A percentile compares a stretch with the other conserved stretches of the same genome.
Evolutionary conservation across 1,140 invertebrate genomes (phyloP).

Genomic region (Leptonema lineaticorne): DNA sequence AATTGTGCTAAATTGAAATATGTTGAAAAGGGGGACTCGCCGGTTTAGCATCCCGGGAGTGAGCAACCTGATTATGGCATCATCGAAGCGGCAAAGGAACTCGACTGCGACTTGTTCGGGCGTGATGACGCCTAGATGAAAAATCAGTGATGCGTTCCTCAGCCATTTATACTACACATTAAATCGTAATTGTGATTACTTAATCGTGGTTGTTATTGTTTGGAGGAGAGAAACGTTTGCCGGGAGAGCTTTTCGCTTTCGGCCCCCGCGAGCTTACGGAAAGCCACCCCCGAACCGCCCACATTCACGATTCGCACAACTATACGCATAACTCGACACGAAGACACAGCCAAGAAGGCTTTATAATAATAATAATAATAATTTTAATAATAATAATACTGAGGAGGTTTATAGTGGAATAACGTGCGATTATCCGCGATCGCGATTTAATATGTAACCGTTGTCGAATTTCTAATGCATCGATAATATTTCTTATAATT

Average conservation of each 20-base stretch:
- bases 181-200: conserved; percentile 41
- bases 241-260: conserved; percentile 4
- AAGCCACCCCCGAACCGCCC: neutral
- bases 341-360: no score
- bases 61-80: conserved; percentile 38
- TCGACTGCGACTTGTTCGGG: conserved; percentile 34
- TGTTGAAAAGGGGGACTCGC: no score
- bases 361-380: no score
- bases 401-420: no score
- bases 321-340: no score
- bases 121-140: conserved; percentile 38
- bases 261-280: neutral
- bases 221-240: conserved; percentile 21
- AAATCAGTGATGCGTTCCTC: conserved; percentile 40
- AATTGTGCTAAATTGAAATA: no score
- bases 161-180: conserved; percentile 41
- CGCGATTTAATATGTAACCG: no score
- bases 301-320: neutral
- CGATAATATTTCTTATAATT: no score
- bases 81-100: conserved; percentile 41
- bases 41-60: neutral
- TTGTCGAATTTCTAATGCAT: no score
- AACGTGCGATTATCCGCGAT: no score
- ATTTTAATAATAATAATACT: no score
- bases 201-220: conserved; percentile 41